Percentiles rank a stretch among this genome's conserved stretches.
Evolutionary conservation across 2,888 invertebrate species (phyloP).

Genomic region (Tupiocoris notatus): DNA sequence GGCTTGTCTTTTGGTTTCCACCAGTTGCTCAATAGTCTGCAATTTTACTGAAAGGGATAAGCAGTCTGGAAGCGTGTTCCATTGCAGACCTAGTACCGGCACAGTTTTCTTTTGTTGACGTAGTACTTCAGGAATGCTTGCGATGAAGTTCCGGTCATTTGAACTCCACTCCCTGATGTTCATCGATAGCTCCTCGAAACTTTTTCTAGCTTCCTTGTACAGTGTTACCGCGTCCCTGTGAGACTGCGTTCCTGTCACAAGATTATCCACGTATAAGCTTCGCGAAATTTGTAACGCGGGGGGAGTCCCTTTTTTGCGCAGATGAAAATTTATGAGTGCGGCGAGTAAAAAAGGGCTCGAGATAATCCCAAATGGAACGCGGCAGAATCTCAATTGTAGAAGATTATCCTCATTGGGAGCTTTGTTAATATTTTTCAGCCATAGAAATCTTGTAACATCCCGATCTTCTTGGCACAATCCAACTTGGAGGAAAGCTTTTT

Average conservation of each 20-base stretch:
- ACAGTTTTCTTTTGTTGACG: neutral
- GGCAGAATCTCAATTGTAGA: conserved; percentile 9
- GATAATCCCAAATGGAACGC: conserved; percentile 31
- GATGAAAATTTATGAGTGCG: neutral
- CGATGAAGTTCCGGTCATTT: neutral
- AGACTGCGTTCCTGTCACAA: neutral
- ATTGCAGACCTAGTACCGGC: neutral
- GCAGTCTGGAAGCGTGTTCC: neutral
- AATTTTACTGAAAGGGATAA: neutral
- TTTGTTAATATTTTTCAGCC: neutral
- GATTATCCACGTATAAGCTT: conserved; percentile 26
- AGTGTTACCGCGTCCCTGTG: neutral
- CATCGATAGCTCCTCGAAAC: neutral
- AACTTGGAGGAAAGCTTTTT: no score
- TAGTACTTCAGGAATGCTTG: neutral
- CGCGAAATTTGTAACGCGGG: neutral
- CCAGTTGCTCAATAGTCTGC: neutral
- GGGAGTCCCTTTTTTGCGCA: neutral
- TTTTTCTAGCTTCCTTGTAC: neutral
- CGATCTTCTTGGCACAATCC: conserved; percentile 10
- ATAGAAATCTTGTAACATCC: no score
- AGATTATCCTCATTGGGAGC: neutral
- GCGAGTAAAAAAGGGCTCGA: conserved; percentile 17
- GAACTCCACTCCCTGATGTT: conserved; percentile 6
- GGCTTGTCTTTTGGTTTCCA: conserved; percentile 1